These are phyloP conservation scores for Acleris cristana DNA, from an alignment of 2,888 invertebrate species.

Conservation along the genomic window DNA sequence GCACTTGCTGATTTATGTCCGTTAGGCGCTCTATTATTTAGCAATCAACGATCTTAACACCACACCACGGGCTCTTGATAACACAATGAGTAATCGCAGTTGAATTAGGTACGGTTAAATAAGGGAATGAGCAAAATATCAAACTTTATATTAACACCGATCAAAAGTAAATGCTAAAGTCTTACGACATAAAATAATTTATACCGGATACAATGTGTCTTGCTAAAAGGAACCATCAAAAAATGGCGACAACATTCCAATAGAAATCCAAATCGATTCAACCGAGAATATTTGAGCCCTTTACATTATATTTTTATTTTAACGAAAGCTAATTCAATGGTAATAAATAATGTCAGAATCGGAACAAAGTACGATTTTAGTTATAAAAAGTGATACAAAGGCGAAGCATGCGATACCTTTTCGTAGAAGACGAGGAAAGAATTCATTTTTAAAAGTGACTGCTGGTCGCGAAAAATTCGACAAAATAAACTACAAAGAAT, in stretches of 20 bases:
- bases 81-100: slow-evolving; percentile 37
- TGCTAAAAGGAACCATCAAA: not conserved
- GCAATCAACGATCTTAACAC: slow-evolving; percentile 63
- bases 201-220: not conserved
- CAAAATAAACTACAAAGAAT: slow-evolving; percentile 68
- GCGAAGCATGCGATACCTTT: slow-evolving; percentile 81
- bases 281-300: slow-evolving; percentile 37
- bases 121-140: not conserved
- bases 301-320: slow-evolving; percentile 55
- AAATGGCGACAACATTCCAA: not conserved
- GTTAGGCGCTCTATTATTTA: slow-evolving; percentile 57
- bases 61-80: slow-evolving; percentile 49
- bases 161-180: not conserved
- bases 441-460: slow-evolving; percentile 77
- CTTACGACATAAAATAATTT: not conserved
- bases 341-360: slow-evolving; percentile 76
- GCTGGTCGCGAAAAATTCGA: slow-evolving; percentile 67
- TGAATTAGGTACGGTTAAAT: slow-evolving; percentile 32
- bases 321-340: slow-evolving; percentile 52
- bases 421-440: slow-evolving; percentile 81
- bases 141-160: not conserved
- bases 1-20: slow-evolving; percentile 59
- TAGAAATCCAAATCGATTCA: slow-evolving; percentile 10
- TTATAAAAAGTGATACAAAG: slow-evolving; percentile 82
- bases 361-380: slow-evolving; percentile 68